Evolutionary conservation across 2,888 invertebrate species (phyloP).

Genomic region (Hemithea aestivaria): DNA sequence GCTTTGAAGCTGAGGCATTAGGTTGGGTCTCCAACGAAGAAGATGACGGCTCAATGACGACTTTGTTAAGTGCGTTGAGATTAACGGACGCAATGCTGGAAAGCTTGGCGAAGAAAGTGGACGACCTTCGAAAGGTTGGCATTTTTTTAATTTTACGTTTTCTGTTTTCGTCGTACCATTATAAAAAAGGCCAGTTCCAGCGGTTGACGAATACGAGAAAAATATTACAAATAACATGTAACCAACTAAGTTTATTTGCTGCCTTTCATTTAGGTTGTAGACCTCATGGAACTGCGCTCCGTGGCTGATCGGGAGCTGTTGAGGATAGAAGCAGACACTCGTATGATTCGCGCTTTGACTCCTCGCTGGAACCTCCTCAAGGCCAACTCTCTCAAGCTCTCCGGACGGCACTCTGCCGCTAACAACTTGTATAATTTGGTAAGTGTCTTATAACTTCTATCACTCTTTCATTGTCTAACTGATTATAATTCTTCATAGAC

Average conservation of each 20-base stretch:
- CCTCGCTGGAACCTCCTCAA: conserved; percentile 63
- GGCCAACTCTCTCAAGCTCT: conserved; percentile 51
- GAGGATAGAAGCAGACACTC: conserved; percentile 53
- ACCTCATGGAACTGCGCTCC: conserved; percentile 67
- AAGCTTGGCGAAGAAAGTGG: conserved; percentile 66
- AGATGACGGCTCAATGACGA: conserved; percentile 50
- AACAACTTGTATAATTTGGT: conserved; percentile 49
- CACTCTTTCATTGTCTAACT: no score
- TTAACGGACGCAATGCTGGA: conserved; percentile 69
- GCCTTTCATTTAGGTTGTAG: conserved; percentile 53
- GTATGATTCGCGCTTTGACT: conserved; percentile 44
- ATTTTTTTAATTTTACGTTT: not conserved
- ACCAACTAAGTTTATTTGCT: not conserved
- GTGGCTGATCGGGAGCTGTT: conserved; percentile 60
- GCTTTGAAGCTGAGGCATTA: conserved; percentile 63
- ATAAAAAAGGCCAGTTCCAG: no score
- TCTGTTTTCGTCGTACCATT: no score
- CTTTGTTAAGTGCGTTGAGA: conserved; percentile 55
- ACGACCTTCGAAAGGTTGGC: conserved; percentile 36
- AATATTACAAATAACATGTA: no score
- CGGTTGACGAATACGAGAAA: no score
- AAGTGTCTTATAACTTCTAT: conserved; percentile 3
- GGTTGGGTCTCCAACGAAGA: conserved; percentile 44
- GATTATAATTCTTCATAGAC: no score
- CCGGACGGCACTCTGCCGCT: conserved; percentile 47